These are phyloP conservation scores for Setipinna tenuifilis DNA, from an alignment of 2,797 vertebrate species.

Conservation along the genomic window DNA sequence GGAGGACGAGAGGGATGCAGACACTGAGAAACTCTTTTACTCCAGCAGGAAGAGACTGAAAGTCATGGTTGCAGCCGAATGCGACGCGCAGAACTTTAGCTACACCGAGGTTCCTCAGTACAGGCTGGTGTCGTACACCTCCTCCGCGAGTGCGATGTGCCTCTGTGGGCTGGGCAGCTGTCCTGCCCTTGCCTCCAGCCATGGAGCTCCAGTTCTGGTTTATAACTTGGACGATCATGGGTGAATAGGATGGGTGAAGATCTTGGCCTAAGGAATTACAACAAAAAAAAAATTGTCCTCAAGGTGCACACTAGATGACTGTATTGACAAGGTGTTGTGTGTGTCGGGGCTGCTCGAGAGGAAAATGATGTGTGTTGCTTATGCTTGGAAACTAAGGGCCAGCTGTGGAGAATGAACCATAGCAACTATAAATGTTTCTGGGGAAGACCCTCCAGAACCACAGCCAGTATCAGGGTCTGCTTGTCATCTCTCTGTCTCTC, in stretches of 20 bases:
- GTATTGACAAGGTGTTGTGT: slow-evolving; percentile 26
- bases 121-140: slow-evolving; percentile 86
- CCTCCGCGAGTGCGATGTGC: slow-evolving; percentile 70
- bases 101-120: slow-evolving; percentile 87
- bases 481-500: slow-evolving; percentile 34
- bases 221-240: slow-evolving; percentile 89
- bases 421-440: slow-evolving; percentile 18
- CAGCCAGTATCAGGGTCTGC: slow-evolving; percentile 49
- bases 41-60: slow-evolving; percentile 87
- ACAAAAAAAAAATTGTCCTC: background rate
- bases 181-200: slow-evolving; percentile 77
- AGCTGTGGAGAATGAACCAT: slow-evolving; percentile 29
- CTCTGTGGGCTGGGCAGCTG: slow-evolving; percentile 84
- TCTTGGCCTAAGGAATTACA: slow-evolving; percentile 6
- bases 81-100: slow-evolving; percentile 84
- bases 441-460: slow-evolving; percentile 36
- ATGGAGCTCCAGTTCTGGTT: slow-evolving; percentile 85
- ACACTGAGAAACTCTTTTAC: slow-evolving; percentile 77
- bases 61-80: slow-evolving; percentile 83
- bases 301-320: background rate
- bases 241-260: slow-evolving; percentile 51
- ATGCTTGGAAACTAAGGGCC: slow-evolving; percentile 28
- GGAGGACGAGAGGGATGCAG: slow-evolving; percentile 69
- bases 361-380: slow-evolving; percentile 13
- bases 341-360: slow-evolving; percentile 18